A percentile compares a stretch with the other conserved stretches of the same genome.
phyloP scores from a whole-genome alignment of 2,113 vertebrate species.

The Micronycteris hirsuta region DNA sequence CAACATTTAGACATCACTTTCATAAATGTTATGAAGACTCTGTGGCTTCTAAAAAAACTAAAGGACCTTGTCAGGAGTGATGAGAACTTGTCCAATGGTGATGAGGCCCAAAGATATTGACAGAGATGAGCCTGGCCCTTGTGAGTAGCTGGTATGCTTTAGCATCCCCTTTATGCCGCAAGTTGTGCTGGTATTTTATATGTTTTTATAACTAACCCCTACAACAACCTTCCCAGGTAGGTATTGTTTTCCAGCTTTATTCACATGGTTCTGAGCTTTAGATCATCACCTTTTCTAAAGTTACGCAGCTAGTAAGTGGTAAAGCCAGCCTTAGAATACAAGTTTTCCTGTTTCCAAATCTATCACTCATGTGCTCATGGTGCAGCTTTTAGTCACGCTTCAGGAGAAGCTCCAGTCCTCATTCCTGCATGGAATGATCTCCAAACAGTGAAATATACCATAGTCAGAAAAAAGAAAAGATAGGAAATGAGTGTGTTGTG shows the following conservation, averaged over 20 bases:
- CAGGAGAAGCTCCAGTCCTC: neutral
- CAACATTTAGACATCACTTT: neutral
- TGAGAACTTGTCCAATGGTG: neutral
- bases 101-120: neutral
- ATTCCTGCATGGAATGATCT: neutral
- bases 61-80: neutral
- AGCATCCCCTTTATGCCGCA: neutral
- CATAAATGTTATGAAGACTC: neutral
- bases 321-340: neutral
- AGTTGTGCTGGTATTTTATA: neutral
- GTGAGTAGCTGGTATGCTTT: fast-evolving
- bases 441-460: neutral
- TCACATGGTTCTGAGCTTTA: neutral
- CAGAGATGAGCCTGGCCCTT: neutral
- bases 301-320: fast-evolving
- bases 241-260: neutral
- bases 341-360: neutral
- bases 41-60: neutral
- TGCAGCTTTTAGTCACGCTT: neutral
- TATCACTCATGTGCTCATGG: neutral
- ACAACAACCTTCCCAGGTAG: neutral
- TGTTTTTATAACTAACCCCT: neutral
- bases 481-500: neutral
- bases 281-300: neutral
- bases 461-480: neutral